Evolutionary conservation across 2,888 invertebrate species (phyloP).

Genomic region (Acrobasis repandana): DNA sequence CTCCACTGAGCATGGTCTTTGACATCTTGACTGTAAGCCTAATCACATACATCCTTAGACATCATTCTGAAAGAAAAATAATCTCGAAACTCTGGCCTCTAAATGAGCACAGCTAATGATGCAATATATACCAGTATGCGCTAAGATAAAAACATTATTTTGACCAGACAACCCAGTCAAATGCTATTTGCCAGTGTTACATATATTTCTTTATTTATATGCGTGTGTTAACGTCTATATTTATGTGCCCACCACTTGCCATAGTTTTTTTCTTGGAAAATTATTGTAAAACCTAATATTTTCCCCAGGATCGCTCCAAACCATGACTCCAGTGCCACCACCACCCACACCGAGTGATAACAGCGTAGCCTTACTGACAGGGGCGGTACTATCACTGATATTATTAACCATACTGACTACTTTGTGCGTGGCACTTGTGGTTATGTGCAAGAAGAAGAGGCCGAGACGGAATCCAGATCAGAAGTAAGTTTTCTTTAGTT

Average conservation of each 20-base stretch:
- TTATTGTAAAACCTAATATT: not conserved
- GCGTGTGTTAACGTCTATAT: too few relatives aligned
- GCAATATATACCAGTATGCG: not conserved
- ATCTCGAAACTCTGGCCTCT: too few relatives aligned
- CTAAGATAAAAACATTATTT: not conserved
- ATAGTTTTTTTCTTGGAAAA: too few relatives aligned
- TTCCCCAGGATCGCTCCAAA: slow-evolving; percentile 68
- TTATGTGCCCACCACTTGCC: too few relatives aligned
- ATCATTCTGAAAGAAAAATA: too few relatives aligned
- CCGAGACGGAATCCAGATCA: slow-evolving; percentile 63
- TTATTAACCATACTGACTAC: slow-evolving; percentile 74
- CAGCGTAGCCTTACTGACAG: slow-evolving; percentile 68
- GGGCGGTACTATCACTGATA: slow-evolving; percentile 69
- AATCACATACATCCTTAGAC: too few relatives aligned
- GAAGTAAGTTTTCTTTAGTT: slow-evolving; percentile 46
- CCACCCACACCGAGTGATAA: slow-evolving; percentile 53
- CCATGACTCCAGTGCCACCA: slow-evolving; percentile 65
- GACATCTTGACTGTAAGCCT: too few relatives aligned
- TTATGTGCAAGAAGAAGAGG: slow-evolving; percentile 73
- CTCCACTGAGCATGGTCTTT: too few relatives aligned
- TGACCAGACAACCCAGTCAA: too few relatives aligned
- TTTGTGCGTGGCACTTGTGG: slow-evolving; percentile 69
- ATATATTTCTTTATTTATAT: too few relatives aligned
- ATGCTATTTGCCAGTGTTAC: too few relatives aligned
- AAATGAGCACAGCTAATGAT: too few relatives aligned